Percentiles rank a stretch among this genome's conserved stretches.
Conservation (phyloP, 2,888 invertebrate genomes). For the Drosophila planitibia region DNA sequence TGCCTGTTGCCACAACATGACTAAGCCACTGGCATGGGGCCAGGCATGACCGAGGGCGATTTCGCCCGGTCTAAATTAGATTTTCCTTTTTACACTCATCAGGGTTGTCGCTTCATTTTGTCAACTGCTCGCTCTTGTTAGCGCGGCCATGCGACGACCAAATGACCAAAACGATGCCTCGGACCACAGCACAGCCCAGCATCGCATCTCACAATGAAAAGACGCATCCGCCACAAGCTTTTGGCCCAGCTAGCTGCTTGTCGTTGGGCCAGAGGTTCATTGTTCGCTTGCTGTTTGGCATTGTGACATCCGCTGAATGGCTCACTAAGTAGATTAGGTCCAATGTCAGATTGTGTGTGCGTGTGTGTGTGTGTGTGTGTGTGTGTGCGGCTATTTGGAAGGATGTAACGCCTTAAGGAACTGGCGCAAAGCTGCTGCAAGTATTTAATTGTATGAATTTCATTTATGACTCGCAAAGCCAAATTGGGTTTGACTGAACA, state of each 20-base stretch:
- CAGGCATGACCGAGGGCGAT: slow-evolving; percentile 29
- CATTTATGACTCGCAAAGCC: slow-evolving; percentile 66
- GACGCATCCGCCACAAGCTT: slow-evolving; percentile 24
- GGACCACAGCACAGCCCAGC: slow-evolving; percentile 5
- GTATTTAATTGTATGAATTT: slow-evolving; percentile 65
- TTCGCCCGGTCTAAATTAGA: slow-evolving; percentile 74
- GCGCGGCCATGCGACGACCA: slow-evolving; percentile 49
- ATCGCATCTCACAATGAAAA: slow-evolving; percentile 33
- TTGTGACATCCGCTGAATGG: slow-evolving; percentile 57
- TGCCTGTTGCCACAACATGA: slow-evolving; percentile 32
- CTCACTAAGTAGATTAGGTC: slow-evolving; percentile 73
- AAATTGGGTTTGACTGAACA: slow-evolving; percentile 68
- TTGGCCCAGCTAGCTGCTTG: slow-evolving; percentile 5
- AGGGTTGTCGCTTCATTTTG: slow-evolving; percentile 73
- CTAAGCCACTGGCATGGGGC: slow-evolving; percentile 37
- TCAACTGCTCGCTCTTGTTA: slow-evolving; percentile 64
- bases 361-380: neutral
- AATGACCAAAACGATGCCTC: slow-evolving; percentile 59
- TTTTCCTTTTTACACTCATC: slow-evolving; percentile 65
- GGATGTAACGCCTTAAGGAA: slow-evolving; percentile 17
- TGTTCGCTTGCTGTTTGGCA: slow-evolving; percentile 56
- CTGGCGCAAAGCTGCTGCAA: slow-evolving; percentile 42
- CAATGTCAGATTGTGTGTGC: slow-evolving; percentile 54
- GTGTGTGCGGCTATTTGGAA: neutral
- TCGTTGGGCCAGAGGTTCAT: slow-evolving; percentile 48